Conservation (phyloP, 2,797 vertebrate species). For the Sebastolobus altivelis region DNA sequence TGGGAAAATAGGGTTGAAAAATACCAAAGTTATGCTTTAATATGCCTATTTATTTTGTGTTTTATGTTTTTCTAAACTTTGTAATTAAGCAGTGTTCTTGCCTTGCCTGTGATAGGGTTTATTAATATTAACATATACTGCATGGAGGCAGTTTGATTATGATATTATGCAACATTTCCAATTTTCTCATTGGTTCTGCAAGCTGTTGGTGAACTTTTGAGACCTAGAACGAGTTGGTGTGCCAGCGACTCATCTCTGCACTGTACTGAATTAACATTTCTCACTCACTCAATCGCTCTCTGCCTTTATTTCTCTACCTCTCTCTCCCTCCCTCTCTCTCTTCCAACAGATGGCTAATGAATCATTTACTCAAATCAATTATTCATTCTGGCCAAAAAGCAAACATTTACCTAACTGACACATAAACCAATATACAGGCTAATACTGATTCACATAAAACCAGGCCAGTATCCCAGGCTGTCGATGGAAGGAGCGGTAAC, state of each 20-base stretch:
- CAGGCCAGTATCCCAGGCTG: slow-evolving; percentile 10
- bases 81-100: not conserved
- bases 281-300: not conserved
- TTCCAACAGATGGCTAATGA: slow-evolving; percentile 86
- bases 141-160: not conserved
- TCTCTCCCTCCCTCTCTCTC: not conserved
- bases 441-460: slow-evolving; percentile 16
- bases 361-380: slow-evolving; percentile 89
- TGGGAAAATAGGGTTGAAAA: too few relatives aligned
- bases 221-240: slow-evolving; percentile 22
- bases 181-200: not conserved
- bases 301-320: not conserved
- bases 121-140: not conserved
- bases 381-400: slow-evolving; percentile 87
- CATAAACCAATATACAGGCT: slow-evolving; percentile 44
- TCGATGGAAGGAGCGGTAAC: slow-evolving; percentile 12
- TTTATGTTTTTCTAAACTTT: not conserved
- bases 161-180: not conserved
- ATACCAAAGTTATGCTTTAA: not conserved
- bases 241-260: slow-evolving; percentile 22
- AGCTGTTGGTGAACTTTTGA: slow-evolving; percentile 11
- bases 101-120: not conserved
- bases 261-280: slow-evolving; percentile 23
- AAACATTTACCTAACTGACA: slow-evolving; percentile 80
- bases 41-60: not conserved